A percentile compares a stretch with the other conserved stretches of the same genome.
These are phyloP conservation scores for Zoanthus gigantus DNA, from an alignment of 92 coral and sea anemone species.

Conservation along the genomic window DNA sequence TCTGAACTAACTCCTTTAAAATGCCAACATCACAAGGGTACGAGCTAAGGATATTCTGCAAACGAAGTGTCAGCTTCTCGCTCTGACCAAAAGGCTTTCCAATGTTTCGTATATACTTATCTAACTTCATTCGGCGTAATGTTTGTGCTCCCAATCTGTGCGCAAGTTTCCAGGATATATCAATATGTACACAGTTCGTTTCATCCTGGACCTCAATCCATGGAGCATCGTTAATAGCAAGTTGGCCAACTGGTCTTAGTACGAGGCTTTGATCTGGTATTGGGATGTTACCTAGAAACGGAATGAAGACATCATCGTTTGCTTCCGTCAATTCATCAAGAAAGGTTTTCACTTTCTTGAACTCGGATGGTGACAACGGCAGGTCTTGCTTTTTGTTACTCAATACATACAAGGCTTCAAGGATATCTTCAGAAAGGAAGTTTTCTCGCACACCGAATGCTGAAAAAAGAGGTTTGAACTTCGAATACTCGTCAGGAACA, in stretches of 20 bases:
- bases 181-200: constrained; percentile 79
- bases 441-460: constrained; percentile 80
- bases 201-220: constrained; percentile 75
- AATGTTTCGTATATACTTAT: constrained; percentile 78
- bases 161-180: constrained; percentile 82
- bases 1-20: constrained; percentile 92
- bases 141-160: constrained; percentile 88
- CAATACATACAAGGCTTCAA: constrained; percentile 81
- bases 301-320: constrained; percentile 62
- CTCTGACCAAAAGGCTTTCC: constrained; percentile 94
- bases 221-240: constrained; percentile 88
- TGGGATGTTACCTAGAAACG: constrained; percentile 78
- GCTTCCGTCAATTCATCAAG: constrained; percentile 75
- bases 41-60: constrained; percentile 80
- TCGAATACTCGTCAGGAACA: constrained; percentile 83
- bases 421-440: constrained; percentile 77
- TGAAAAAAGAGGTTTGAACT: constrained; percentile 75
- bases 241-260: constrained; percentile 77
- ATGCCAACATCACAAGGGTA: constrained; percentile 96
- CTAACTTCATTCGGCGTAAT: constrained; percentile 70
- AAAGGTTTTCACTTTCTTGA: constrained; percentile 80
- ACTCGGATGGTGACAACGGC: constrained; percentile 73
- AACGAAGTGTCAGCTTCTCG: constrained; percentile 81
- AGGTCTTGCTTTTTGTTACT: constrained; percentile 77
- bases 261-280: constrained; percentile 81